Conservation (phyloP, 2,888 invertebrate genomes). For the Lasioglossum malachurum region DNA sequence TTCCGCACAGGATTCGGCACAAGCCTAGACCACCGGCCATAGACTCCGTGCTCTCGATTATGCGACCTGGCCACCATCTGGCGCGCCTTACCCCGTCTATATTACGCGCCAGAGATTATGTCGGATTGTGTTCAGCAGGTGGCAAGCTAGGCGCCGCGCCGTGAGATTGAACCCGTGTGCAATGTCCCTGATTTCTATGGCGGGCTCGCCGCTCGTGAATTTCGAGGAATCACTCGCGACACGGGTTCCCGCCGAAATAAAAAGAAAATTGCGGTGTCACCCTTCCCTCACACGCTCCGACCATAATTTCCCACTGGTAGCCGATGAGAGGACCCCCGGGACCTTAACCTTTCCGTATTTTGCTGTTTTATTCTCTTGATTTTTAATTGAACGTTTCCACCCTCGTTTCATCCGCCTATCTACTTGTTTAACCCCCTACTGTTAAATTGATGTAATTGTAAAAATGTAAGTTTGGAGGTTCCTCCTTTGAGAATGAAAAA, state of each 20-base stretch:
- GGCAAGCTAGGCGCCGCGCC: slow-evolving; percentile 45
- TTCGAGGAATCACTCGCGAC: neutral
- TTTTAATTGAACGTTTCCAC: too few relatives aligned
- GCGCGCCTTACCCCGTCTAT: slow-evolving; percentile 60
- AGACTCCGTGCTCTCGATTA: slow-evolving; percentile 70
- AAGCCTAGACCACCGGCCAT: slow-evolving; percentile 38
- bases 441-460: too few relatives aligned
- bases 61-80: slow-evolving; percentile 72
- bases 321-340: neutral
- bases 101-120: slow-evolving; percentile 73
- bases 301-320: neutral
- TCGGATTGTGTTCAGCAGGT: slow-evolving; percentile 41
- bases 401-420: too few relatives aligned
- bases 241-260: neutral
- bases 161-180: slow-evolving; percentile 56
- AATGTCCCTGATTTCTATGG: slow-evolving; percentile 52
- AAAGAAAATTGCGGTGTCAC: neutral
- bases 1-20: slow-evolving; percentile 43
- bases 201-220: neutral
- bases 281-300: neutral
- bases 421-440: too few relatives aligned
- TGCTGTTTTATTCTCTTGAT: too few relatives aligned
- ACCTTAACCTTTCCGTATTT: too few relatives aligned
- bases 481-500: too few relatives aligned
- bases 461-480: too few relatives aligned